These are phyloP conservation scores for Mesocentrotus franciscanus DNA, from an alignment of 53 echinoderm and acorn worm genomes.

Conservation along the genomic window DNA sequence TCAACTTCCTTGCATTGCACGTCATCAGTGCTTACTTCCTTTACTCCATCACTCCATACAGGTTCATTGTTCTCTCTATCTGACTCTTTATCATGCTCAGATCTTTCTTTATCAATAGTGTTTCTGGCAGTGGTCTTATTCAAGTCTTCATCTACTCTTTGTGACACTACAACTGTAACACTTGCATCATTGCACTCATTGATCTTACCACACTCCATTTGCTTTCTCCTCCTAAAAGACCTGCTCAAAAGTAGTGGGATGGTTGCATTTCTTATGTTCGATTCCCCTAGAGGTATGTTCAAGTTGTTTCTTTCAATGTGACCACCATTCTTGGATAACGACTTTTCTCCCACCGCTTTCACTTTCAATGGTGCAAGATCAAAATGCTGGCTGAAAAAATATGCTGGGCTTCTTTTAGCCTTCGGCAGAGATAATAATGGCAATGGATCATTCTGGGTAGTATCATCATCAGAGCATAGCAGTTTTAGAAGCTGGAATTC, in stretches of 20 bases:
- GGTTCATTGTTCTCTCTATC: not conserved
- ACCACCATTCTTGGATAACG: not conserved
- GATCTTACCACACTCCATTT: not conserved
- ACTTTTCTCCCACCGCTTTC: not conserved
- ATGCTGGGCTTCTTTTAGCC: not conserved
- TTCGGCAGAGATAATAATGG: slow-evolving; percentile 17
- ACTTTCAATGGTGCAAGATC: not conserved
- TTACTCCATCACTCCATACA: not conserved
- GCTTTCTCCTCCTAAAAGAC: slow-evolving; percentile 6
- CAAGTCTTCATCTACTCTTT: not conserved
- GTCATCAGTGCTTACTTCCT: not conserved
- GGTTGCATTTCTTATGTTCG: not conserved
- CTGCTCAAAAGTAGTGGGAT: not conserved
- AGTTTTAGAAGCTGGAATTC: slow-evolving; percentile 29
- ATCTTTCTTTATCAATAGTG: not conserved
- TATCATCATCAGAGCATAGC: not conserved
- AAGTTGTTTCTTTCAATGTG: slow-evolving; percentile 13
- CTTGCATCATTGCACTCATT: not conserved
- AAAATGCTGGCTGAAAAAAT: not conserved
- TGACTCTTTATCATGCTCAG: not conserved
- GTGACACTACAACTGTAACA: not conserved
- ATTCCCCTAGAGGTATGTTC: slow-evolving; percentile 10
- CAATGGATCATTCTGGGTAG: not conserved
- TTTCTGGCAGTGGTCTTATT: not conserved
- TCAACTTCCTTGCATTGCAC: not conserved